Base-by-base conservation (phyloP, 1,140 invertebrate species). In the Diorhabda carinulata region DNA sequence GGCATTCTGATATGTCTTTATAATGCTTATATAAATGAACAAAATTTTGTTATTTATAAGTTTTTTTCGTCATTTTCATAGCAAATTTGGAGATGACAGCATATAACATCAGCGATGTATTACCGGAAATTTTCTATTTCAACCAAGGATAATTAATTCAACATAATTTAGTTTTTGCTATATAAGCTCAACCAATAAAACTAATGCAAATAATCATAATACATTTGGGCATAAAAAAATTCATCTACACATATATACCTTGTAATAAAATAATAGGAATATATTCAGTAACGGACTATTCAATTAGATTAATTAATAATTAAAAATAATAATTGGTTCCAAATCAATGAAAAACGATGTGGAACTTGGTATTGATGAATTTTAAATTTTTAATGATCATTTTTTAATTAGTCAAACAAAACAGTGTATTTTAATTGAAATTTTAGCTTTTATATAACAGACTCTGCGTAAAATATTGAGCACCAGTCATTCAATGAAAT, bases 331-430 rank as follows among this genome's bases (percentile, higher is more conserved):
- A 60, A 67, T 67, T 67, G 66, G 66, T 60, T 9, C 42, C 47
- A 67, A 61, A 61, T 67, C 66, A 60, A 61, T 67, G 64, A 66
- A 67, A 67, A 67, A 67, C 66, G 43, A 47, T 67, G 59, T 42
- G 43, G 57, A 61, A 61, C 5, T 67, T 61, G 25, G 57, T 67
- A 67, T 60, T 61, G 66, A 58, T 45, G 59, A 42, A 67, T 42
- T 67, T 58, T 67, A 67, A 61, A 67, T 67, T 67, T 67, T 67
- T 67, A 67, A 67, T 67, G 57, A 61, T 61, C 58, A 67, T 67
- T 67, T 61, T 65, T 67, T 67, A 60, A 67, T 67, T 67, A 67
- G 57, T 67, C 57, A 67, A 67, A 61, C 43, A 67, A 47, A 67
- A 67, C 43, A 56, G 57, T 59, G 66, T 60, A 67, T 59, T 67